Base-by-base conservation (phyloP, 2,888 invertebrate species). In the Cephus sareptanus region DNA sequence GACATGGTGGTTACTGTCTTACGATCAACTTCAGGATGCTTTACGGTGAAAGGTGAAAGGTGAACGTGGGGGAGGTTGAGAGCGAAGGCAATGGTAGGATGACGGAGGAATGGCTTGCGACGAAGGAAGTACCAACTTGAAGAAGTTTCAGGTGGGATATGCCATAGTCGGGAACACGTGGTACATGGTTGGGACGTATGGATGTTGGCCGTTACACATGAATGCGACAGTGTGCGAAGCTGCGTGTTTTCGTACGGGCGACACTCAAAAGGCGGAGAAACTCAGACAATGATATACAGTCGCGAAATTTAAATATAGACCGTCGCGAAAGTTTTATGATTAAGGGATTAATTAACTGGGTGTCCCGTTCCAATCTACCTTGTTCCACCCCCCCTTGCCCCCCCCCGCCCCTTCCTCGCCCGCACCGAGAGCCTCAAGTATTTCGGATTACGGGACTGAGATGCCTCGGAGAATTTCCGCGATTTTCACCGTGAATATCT, bases 281-380 rank as follows among this genome's bases (percentile, higher is more conserved):
- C 71, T 31, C 33, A 71, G 71, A 71, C 71, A 71, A 71, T 71
- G 71, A 71, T 71, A 71, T 79, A 77, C 82, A 81, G 81, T 84
- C 81, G 79, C 79, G 76, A 81, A 86, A 87, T 87, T 85, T 85
- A 86, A 87, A 87, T 87, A 86, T 83, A 82, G 84, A 85, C 31
- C 81, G 84, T 78, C 81, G 83, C 79, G 79, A 82, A 89, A 89
- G 86, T 89, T 89, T 89, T 87, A 86, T 85, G 88, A 89, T 88
- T 86, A 88, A 87, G 85, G 85, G 86, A 89, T 89, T 89, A 89
- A 89, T 89, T 89, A 88, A 82, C 83, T 73, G 40, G n/a, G 35
- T 30, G 23, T 35, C 33, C 33, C 75, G 12, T 13, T 75, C 68
- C 77, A 56, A 56, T 56, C 56, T 15, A 56, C 56, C 56, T 9